A percentile compares a stretch with the other conserved stretches of the same genome.
Evolutionary conservation across 1,140 invertebrate species (phyloP).

Genomic region (Tetramorium simillimum): DNA sequence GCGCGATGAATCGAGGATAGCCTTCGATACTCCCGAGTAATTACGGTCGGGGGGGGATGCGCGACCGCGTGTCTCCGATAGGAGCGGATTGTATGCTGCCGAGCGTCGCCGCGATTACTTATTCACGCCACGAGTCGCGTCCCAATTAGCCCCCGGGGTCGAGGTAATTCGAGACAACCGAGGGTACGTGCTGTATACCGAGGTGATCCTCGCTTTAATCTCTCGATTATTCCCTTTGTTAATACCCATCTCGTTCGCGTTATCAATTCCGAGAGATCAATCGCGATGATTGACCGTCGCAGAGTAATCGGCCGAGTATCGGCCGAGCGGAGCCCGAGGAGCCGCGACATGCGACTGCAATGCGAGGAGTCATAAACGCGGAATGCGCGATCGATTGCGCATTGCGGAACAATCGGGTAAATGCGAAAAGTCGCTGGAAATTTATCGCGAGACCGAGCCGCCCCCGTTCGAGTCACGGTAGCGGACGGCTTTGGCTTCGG

Average conservation of each 20-base stretch:
- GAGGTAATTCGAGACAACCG: neutral
- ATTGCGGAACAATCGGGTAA: slow-evolving; percentile 10
- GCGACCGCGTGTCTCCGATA: slow-evolving; percentile 38
- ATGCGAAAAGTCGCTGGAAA: neutral
- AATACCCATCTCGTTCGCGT: neutral
- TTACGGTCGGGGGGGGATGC: slow-evolving; percentile 15
- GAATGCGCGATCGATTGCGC: slow-evolving; percentile 13
- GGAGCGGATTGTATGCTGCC: slow-evolving; percentile 3
- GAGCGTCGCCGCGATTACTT: neutral
- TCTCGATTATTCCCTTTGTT: neutral
- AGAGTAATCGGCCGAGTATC: neutral
- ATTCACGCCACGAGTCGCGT: slow-evolving; percentile 10
- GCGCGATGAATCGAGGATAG: slow-evolving; percentile 38
- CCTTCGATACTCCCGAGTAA: slow-evolving; percentile 37
- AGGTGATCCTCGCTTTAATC: neutral
- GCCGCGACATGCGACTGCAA: slow-evolving; percentile 3
- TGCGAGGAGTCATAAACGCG: neutral
- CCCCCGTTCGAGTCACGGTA: neutral
- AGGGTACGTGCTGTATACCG: neutral
- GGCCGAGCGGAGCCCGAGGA: neutral
- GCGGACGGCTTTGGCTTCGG: neutral
- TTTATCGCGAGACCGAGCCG: neutral
- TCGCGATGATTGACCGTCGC: neutral
- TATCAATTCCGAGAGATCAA: neutral
- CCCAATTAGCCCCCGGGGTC: neutral